Conservation (phyloP, 2,888 invertebrate genomes). For the Ischnura elegans region DNA sequence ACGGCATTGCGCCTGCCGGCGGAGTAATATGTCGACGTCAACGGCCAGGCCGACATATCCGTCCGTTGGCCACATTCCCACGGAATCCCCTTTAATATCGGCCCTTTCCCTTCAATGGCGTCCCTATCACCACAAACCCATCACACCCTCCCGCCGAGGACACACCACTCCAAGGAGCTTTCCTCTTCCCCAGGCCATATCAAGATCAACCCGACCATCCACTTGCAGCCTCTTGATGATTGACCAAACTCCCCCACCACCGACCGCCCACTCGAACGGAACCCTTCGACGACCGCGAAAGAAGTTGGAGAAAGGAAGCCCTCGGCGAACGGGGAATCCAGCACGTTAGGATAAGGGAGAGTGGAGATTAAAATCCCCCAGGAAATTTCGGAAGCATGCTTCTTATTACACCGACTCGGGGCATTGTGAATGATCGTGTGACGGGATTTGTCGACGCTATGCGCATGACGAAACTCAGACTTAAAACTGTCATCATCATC, state of each 20-base stretch:
- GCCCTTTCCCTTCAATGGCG: neutral
- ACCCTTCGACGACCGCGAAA: neutral
- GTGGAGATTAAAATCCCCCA: neutral
- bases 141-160: neutral
- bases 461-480: too few relatives aligned
- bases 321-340: neutral
- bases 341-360: neutral
- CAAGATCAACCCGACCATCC: slow-evolving; percentile 1
- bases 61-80: neutral
- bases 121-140: neutral
- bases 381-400: too few relatives aligned
- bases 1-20: too few relatives aligned
- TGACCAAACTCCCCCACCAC: neutral
- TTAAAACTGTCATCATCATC: too few relatives aligned
- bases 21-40: neutral
- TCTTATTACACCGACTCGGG: too few relatives aligned
- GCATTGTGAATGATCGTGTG: too few relatives aligned
- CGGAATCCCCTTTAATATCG: neutral
- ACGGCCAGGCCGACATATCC: neutral
- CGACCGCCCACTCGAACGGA: neutral
- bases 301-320: neutral
- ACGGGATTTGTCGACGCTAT: too few relatives aligned
- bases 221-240: neutral
- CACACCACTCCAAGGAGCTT: neutral
- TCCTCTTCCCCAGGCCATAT: neutral